Conservation (phyloP, 1,140 invertebrate species). For the Metopolophium dirhodum region DNA sequence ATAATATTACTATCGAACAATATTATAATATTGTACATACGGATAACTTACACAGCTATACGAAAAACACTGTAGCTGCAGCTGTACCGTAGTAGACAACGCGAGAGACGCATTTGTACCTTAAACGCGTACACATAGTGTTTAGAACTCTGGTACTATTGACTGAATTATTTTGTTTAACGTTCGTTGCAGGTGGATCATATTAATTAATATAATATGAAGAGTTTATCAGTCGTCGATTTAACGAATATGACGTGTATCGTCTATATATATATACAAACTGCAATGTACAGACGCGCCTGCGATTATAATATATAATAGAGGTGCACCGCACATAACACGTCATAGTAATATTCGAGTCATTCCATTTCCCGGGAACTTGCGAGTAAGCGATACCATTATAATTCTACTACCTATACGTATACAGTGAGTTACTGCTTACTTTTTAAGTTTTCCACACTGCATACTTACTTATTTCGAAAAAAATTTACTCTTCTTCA, state of each 20-base stretch:
- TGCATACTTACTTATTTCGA: not conserved
- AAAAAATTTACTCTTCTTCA: not conserved
- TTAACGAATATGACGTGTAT: not conserved
- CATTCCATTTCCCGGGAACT: not conserved
- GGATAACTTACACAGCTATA: not conserved
- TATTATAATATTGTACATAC: not conserved
- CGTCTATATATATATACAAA: not conserved
- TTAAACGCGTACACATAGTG: no score
- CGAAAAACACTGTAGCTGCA: not conserved
- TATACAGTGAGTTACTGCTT: not conserved
- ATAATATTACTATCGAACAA: not conserved
- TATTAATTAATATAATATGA: not conserved
- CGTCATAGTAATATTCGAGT: not conserved
- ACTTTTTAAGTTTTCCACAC: not conserved
- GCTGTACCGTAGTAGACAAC: not conserved
- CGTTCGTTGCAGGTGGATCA: not conserved
- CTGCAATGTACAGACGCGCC: not conserved
- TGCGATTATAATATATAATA: not conserved
- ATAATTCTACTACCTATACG: not conserved
- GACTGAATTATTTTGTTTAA: not conserved
- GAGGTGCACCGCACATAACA: not conserved
- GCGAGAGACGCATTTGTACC: not conserved
- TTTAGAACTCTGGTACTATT: no score
- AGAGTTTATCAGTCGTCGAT: not conserved
- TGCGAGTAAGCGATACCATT: not conserved